These are phyloP conservation scores for Dromococcyx pavoninus DNA, from an alignment of 2,797 vertebrate species.

Conservation along the genomic window DNA sequence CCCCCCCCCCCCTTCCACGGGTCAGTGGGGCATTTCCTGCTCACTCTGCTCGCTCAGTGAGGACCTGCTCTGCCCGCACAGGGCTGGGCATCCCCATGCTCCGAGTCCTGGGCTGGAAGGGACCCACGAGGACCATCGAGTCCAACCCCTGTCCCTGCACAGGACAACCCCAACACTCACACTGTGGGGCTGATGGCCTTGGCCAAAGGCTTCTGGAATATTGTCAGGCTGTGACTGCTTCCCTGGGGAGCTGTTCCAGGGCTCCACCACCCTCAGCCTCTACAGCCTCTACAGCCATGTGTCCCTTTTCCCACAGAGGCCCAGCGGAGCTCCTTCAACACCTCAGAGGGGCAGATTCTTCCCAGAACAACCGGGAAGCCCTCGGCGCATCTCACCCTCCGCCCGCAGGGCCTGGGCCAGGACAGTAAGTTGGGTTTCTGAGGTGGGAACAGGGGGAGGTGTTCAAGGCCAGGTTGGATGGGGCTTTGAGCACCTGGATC, in stretches of 20 bases:
- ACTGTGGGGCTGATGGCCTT: no score
- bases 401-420: slow-evolving; percentile 76
- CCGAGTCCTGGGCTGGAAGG: no score
- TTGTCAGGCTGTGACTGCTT: no score
- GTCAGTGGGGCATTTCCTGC: not conserved
- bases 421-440: not conserved
- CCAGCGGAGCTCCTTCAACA: not conserved
- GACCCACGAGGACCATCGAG: no score
- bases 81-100: fast-evolving
- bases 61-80: not conserved
- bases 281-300: not conserved
- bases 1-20: not conserved
- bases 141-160: no score
- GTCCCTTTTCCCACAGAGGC: not conserved
- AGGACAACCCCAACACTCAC: no score
- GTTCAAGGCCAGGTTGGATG: no score
- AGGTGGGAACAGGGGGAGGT: not conserved
- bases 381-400: slow-evolving; percentile 83
- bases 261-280: no score
- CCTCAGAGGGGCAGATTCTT: slow-evolving; percentile 72
- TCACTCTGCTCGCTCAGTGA: not conserved
- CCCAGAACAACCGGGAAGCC: slow-evolving; percentile 74
- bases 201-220: no score
- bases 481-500: no score
- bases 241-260: no score